Evolutionary conservation across 2,888 invertebrate genomes (phyloP).

Genomic region (Linnaemya tessellans): DNA sequence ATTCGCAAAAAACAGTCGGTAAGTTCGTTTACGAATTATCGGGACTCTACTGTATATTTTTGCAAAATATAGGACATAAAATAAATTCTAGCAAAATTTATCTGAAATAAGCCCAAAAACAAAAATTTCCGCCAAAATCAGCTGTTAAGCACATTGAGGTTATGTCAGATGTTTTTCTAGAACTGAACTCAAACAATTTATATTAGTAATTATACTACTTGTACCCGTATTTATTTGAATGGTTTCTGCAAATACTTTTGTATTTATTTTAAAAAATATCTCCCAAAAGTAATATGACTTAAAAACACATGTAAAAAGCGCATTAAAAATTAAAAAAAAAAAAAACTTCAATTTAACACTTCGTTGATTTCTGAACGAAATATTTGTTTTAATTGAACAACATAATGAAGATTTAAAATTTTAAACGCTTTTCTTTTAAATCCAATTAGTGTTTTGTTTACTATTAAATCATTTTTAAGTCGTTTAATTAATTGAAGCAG

Average conservation of each 20-base stretch:
- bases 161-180: too few species aligned
- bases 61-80: too few species aligned
- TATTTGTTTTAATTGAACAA: conserved; percentile 5
- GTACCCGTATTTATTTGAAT: too few species aligned
- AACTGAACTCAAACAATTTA: too few species aligned
- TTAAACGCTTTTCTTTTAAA: conserved; percentile 3
- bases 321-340: background rate
- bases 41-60: too few species aligned
- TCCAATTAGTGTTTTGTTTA: background rate
- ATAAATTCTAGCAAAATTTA: too few species aligned
- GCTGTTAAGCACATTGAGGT: too few species aligned
- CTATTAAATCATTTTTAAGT: background rate
- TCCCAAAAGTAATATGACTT: background rate
- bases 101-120: too few species aligned
- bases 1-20: too few species aligned
- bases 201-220: too few species aligned
- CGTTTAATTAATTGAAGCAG: conserved; percentile 21
- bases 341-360: conserved; percentile 8
- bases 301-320: background rate
- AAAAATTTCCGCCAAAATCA: too few species aligned
- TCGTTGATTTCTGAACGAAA: conserved; percentile 5
- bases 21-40: too few species aligned
- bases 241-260: background rate
- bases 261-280: background rate
- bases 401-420: conserved; percentile 9